Evolutionary conservation across 2,888 invertebrate genomes (phyloP).

Genomic region (Ditylenchus weischeri): DNA sequence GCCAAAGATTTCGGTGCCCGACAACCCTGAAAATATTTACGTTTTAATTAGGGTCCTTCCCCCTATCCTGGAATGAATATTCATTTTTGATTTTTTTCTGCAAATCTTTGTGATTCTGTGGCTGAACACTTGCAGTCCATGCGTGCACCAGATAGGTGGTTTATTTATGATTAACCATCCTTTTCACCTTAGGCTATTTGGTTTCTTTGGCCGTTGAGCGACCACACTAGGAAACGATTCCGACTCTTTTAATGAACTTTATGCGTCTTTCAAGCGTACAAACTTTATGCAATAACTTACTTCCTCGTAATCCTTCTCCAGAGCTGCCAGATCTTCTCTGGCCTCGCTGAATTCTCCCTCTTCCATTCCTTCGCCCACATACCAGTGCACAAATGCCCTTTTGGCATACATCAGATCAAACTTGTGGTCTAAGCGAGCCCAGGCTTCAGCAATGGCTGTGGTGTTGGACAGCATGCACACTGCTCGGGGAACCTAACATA

Average conservation of each 20-base stretch:
- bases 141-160: too few species aligned
- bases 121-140: too few species aligned
- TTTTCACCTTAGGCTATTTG: too few species aligned
- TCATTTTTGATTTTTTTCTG: too few species aligned
- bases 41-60: too few species aligned
- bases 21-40: too few species aligned
- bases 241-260: not conserved
- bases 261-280: not conserved
- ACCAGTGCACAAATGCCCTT: constrained; percentile 88
- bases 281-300: not conserved
- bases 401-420: constrained; percentile 61
- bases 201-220: too few species aligned
- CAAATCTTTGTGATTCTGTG: too few species aligned
- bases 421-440: constrained; percentile 75
- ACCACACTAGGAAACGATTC: not conserved
- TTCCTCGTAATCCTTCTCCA: constrained; percentile 28
- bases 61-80: too few species aligned
- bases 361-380: constrained; percentile 42
- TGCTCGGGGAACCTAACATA: constrained; percentile 65
- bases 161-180: too few species aligned
- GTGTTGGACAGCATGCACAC: constrained; percentile 85
- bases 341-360: constrained; percentile 40
- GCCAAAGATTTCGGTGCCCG: too few species aligned
- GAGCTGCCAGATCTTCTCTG: constrained; percentile 40
- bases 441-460: constrained; percentile 84